Evolutionary conservation across 2,888 invertebrate species (phyloP), one percentile per base, ranked within the genome.

Genomic region (Harmothoe impar): DNA sequence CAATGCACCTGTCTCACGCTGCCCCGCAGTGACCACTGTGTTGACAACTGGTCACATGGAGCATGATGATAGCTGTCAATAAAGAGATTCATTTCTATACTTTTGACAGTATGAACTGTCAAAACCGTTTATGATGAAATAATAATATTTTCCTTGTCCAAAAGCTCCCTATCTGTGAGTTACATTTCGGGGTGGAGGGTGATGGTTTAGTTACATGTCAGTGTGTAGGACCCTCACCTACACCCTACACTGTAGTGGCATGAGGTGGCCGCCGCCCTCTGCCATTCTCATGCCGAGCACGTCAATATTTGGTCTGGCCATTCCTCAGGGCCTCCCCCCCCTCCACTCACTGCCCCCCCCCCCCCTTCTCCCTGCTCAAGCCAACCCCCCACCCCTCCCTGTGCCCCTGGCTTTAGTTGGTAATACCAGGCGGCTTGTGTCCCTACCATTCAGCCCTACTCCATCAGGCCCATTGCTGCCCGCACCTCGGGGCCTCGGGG

Each of bases 241-340:
- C 43, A 43, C 10, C n/a, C n/a, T n/a, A n/a, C n/a, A n/a, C n/a
- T 43, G 43, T 43, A 43, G 43, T 43, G 5, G 5, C 5, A 10
- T 3, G 3, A 43, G 43, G 31, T 17, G 1, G 3, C 78, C 31
- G 3, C 78, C 84, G 84, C 29, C 51, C n/a, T 15, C 43, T 17
- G 84, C 84, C 43, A 84, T 84, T 35, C 3, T 51, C 84, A 43
- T 35, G 84, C 84, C 12, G n/a, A 20, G 3, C 84, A 84, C 84
- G 84, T 84, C 84, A 84, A 84, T 84, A 84, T 84, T 84, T 84
- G 84, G 51, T 31, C 84, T 35, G 35, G 84, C 10, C 51, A 1
- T 84, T 84, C 84, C 51, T 0, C 43, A 31, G 78, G 20, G 20
- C n/a, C 31, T 25, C 20, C 62, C 62, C 7, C 23, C 62, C 62